Percentiles rank a stretch among this genome's conserved stretches.
These are phyloP conservation scores for Eleutherodactylus coqui DNA, from an alignment of 2,797 vertebrate genomes.

Conservation along the genomic window DNA sequence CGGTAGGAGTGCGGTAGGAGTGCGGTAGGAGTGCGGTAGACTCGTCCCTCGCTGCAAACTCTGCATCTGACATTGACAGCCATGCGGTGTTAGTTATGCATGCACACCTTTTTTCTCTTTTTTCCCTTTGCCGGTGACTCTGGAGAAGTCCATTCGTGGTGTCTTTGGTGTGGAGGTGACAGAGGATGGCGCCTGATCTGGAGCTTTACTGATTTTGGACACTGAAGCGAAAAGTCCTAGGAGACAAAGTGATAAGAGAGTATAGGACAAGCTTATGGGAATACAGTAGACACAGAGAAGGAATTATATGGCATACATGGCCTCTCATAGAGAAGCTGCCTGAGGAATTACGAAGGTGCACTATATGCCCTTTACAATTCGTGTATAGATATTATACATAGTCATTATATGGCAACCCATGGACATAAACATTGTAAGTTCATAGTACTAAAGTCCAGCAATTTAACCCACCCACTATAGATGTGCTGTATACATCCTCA, in stretches of 20 bases:
- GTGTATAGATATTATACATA: not conserved
- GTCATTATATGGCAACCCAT: not conserved
- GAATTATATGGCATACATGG: not conserved
- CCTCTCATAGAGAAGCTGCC: not conserved
- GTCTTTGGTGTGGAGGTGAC: conserved; percentile 88
- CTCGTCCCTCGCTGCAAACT: not conserved
- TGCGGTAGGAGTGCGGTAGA: not conserved
- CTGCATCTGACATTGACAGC: not conserved
- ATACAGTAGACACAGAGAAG: not conserved
- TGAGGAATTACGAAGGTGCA: not conserved
- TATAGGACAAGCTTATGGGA: not conserved
- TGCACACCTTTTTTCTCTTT: conserved; percentile 84
- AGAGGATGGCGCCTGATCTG: conserved; percentile 81
- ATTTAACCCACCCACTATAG: not conserved
- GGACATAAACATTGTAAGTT: not conserved
- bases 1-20: too few species aligned
- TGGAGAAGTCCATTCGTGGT: conserved; percentile 87
- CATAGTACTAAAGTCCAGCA: not conserved
- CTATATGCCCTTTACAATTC: not conserved
- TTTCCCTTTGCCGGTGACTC: conserved; percentile 85
- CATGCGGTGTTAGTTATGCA: not conserved
- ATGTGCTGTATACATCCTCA: not conserved
- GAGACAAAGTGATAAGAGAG: not conserved
- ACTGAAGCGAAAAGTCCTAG: conserved; percentile 89
- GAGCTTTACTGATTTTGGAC: conserved; percentile 87